These are phyloP conservation scores for Drosophila rellima DNA, from an alignment of 2,888 invertebrate species.

Conservation along the genomic window DNA sequence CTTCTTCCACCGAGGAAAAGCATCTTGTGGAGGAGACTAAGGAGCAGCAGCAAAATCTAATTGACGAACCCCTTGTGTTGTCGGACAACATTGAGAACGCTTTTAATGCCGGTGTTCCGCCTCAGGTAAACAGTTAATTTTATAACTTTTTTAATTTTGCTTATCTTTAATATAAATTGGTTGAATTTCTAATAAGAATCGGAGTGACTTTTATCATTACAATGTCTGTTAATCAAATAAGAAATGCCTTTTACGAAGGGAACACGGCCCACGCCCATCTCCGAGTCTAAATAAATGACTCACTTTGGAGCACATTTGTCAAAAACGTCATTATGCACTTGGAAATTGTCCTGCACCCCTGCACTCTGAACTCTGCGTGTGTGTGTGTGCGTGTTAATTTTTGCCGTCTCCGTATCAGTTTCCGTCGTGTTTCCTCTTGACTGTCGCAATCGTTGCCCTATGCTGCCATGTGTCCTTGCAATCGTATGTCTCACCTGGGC, in stretches of 20 bases:
- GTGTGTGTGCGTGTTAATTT: slow-evolving; percentile 44
- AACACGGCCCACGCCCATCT: slow-evolving; percentile 11
- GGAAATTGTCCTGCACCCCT: slow-evolving; percentile 47
- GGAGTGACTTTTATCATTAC: not conserved
- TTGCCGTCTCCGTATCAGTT: slow-evolving; percentile 43
- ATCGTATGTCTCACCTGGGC: slow-evolving; percentile 58
- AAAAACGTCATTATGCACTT: slow-evolving; percentile 57
- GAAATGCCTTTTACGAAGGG: not conserved
- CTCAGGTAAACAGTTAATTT: slow-evolving; percentile 54
- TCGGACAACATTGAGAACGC: slow-evolving; percentile 54
- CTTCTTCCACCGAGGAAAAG: slow-evolving; percentile 78
- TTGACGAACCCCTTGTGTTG: slow-evolving; percentile 36
- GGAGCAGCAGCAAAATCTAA: slow-evolving; percentile 52
- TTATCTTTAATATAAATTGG: not conserved
- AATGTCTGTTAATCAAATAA: slow-evolving; percentile 3
- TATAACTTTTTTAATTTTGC: not conserved
- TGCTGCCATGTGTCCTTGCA: slow-evolving; percentile 47
- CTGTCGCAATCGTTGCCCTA: slow-evolving; percentile 11
- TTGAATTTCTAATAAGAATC: not conserved
- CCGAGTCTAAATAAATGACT: slow-evolving; percentile 37
- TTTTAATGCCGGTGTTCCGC: slow-evolving; percentile 64
- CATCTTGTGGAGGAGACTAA: slow-evolving; percentile 81
- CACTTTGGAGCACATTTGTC: slow-evolving; percentile 49
- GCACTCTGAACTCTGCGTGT: slow-evolving; percentile 6
- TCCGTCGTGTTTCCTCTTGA: slow-evolving; percentile 40